Evolutionary conservation across 2,113 vertebrate genomes (phyloP), one percentile per base, ranked within the genome.

Genomic region (Pelecanoides urinatrix): DNA sequence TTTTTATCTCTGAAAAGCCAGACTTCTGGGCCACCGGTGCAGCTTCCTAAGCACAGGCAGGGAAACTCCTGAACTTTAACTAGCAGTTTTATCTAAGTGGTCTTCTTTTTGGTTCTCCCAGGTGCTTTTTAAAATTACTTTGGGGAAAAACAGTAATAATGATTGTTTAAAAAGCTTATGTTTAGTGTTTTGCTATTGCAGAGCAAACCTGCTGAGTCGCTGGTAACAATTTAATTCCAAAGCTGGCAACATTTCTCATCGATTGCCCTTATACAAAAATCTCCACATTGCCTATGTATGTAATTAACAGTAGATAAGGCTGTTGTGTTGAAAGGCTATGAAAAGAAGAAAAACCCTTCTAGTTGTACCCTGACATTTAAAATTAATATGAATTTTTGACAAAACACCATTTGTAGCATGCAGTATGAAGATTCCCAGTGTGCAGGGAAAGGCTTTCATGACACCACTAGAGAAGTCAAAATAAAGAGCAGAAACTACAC

Each of bases 151-250:
- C 38, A 40, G 68, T 70, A 70, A 65, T 42, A 8, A 5, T 26
- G 38, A 26, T 47, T 56, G 20, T 61, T 90, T 70, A 26, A 61
- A 94, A 90, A 68, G 36, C 55, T 59, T 52, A 10, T 55, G 32
- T 59, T 52, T 84, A 66, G 78, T 50, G 50, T 36, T 82, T 88
- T 78, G 81, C 70, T 61, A 13, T 62, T 70, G 55, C 86, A 52
- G 55, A 83, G 44, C 86, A 74, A 88, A 84, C 59, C 42, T 87
- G 87, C 95, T 92, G 92, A 88, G 45, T 94, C 92, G 84, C 81
- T n/a, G 45, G 11, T 77, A 92, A 55, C 10, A 19, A 25, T 25
- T 94, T 32, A 47, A 74, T 85, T 86, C 47, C 66, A 75, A 86
- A 96, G 88, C 6, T 74, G 62, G 68, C 34, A 49, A 42, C 2